Base-by-base conservation (phyloP, 2,113 vertebrate species). In the Drymodes brunneopygia region DNA sequence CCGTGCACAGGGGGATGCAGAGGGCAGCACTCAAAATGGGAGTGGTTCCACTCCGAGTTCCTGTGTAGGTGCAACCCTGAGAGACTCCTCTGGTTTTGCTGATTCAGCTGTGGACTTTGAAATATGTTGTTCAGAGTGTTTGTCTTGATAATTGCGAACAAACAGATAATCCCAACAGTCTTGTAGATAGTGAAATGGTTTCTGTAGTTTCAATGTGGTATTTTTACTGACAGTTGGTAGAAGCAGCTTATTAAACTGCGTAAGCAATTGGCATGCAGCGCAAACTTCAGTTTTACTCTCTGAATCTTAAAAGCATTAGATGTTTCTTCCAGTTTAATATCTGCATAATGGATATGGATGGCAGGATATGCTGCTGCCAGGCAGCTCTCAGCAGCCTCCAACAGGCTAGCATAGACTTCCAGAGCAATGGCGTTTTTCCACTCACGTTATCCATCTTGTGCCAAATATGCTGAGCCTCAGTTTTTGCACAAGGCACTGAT, bases 291-390 rank as follows among this genome's bases (percentile, higher is more conserved):
- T 83, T 93, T 92, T 92, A 82, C 88, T 84, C 78, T 82, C 74
- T 92, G 91, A 87, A 94, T 95, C 80, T 89, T 96, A 95, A 96
- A 97, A 92, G 81, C 92, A 82, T 92, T 88, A 53, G 82, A 88
- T 81, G 64, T 78, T 96, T 86, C 82, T 96, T 90, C 92, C 92
- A 92, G 40, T 96, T 95, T 90, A 86, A 56, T 96, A 88, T 48
- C 84, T 78, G 88, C 94, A 65, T 95, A 50, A 64, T 93, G 88
- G 87, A 62, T 65, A 58, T 80, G 73, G 90, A 66, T 62, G 82
- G 85, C 77, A 90, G 91, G 89, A 91, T 86, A n/a, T 24, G 25
- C 88, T 65, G 40, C 70, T 82, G 62, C 47, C 61, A 23, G 60
- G 86, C 56, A 53, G 75, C 88, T 94, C 91, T 82, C 67, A 44